These are phyloP conservation scores for Cybosia mesomella DNA, from an alignment of 2,888 invertebrate species.

Conservation along the genomic window DNA sequence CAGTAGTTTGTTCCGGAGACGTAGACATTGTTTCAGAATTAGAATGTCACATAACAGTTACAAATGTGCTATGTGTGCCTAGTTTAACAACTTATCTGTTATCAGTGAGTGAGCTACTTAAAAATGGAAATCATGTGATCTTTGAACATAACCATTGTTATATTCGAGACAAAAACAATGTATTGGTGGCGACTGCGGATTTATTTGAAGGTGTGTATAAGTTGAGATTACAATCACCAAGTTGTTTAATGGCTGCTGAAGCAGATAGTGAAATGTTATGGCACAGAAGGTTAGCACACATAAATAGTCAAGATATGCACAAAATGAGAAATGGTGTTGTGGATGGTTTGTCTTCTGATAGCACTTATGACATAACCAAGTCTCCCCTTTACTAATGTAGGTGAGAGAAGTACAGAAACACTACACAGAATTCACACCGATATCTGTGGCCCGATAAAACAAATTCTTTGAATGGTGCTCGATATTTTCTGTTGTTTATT, in stretches of 20 bases:
- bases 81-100: slow-evolving; percentile 1
- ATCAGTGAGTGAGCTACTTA: neutral
- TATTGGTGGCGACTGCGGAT: neutral
- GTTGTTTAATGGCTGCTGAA: neutral
- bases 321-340: neutral
- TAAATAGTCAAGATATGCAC: no score
- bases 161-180: neutral
- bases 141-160: neutral
- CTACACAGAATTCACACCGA: neutral
- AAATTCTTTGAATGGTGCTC: no score
- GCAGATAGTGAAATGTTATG: neutral
- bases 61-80: no score
- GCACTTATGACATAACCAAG: no score
- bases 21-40: no score
- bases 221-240: neutral
- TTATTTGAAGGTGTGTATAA: slow-evolving; percentile 9
- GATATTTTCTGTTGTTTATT: no score
- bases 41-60: no score
- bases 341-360: no score
- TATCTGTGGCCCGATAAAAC: neutral
- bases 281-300: slow-evolving; percentile 6
- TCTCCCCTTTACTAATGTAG: neutral
- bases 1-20: neutral
- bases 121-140: neutral
- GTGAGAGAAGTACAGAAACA: neutral